Evolutionary conservation across 1,140 invertebrate species (phyloP), one percentile per base, ranked within the genome.

Genomic region (Papilio dardanus): DNA sequence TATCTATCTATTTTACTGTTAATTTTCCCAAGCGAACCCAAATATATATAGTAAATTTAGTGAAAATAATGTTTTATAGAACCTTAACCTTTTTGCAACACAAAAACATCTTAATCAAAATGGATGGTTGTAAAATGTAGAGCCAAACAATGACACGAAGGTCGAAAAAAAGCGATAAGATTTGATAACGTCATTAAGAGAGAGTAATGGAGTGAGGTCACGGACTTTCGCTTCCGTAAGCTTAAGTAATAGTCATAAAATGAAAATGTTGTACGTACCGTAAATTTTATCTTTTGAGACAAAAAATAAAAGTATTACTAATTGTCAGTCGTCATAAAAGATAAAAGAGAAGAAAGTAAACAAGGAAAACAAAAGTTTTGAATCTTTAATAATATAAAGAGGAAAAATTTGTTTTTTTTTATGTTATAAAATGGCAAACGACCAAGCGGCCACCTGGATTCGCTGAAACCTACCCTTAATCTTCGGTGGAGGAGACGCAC

Each of bases 151-250:
- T 62, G 54, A 28, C 24, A 62, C 14, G 54, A 62, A 62, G 54
- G 24, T 62, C 54, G 24, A 62, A 62, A 54, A n/a, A 62, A 62
- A 62, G 54, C 54, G 54, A 62, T 62, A 62, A 62, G 54, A 62
- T 62, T 62, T 62, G 54, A 62, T 62, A 62, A 62, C 21, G 24
- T 62, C 54, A 28, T 62, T 62, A 62, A 62, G 24, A 21, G 54
- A 28, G 24, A 62, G 24, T 30, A 62, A 62, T 62, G 54, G 54
- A 62, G 54, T 62, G 24, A 12, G 54, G 54, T 62, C 24, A 28
- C 24, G 54, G 54, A 28, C 54, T 58, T 54, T 58, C 5, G 54
- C 54, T 62, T 62, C 54, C 54, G 54, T 30, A 62, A 62, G 21
- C 21, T 28, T 28, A 62, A 28, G 54, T 62, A 58, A 14, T 14